A percentile compares a stretch with the other conserved stretches of the same genome.
These are phyloP conservation scores for Hypercompe scribonia DNA, from an alignment of 2,888 invertebrate genomes.

Conservation along the genomic window DNA sequence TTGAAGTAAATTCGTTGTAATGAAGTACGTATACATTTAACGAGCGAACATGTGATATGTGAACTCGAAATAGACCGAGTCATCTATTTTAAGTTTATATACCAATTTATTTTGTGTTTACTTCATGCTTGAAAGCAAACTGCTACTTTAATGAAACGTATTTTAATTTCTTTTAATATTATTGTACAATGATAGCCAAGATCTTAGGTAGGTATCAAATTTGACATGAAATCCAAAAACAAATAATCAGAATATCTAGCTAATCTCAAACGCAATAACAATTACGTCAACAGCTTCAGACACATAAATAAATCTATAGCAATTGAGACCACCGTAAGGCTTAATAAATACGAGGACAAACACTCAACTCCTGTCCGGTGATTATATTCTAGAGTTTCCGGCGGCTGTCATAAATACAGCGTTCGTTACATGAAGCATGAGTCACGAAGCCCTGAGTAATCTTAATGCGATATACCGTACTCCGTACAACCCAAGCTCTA, in stretches of 20 bases:
- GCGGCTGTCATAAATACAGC: slow-evolving; percentile 66
- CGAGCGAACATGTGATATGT: slow-evolving; percentile 24
- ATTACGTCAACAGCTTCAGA: slow-evolving; percentile 34
- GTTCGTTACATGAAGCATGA: slow-evolving; percentile 66
- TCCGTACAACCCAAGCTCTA: not conserved
- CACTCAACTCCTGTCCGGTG: slow-evolving; percentile 39
- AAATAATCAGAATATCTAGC: slow-evolving; percentile 22
- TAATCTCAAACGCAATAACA: slow-evolving; percentile 37
- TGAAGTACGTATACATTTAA: slow-evolving; percentile 33
- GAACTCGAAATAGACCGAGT: slow-evolving; percentile 23
- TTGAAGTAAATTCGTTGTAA: slow-evolving; percentile 35
- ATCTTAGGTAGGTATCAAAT: not conserved
- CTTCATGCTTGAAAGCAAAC: not conserved
- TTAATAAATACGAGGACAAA: slow-evolving; percentile 44
- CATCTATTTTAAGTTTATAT: slow-evolving; percentile 23
- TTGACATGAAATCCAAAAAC: not conserved
- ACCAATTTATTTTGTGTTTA: slow-evolving; percentile 20
- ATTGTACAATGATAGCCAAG: not conserved
- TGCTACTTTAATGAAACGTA: not conserved
- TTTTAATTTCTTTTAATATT: not conserved
- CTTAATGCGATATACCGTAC: slow-evolving; percentile 53
- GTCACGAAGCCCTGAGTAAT: slow-evolving; percentile 68
- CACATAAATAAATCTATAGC: slow-evolving; percentile 42
- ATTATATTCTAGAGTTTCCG: slow-evolving; percentile 65
- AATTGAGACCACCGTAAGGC: slow-evolving; percentile 44